Percentiles rank a stretch among this genome's conserved stretches.
Conservation (phyloP, 2,797 vertebrate genomes). For the Hephaestus fuliginosus region DNA sequence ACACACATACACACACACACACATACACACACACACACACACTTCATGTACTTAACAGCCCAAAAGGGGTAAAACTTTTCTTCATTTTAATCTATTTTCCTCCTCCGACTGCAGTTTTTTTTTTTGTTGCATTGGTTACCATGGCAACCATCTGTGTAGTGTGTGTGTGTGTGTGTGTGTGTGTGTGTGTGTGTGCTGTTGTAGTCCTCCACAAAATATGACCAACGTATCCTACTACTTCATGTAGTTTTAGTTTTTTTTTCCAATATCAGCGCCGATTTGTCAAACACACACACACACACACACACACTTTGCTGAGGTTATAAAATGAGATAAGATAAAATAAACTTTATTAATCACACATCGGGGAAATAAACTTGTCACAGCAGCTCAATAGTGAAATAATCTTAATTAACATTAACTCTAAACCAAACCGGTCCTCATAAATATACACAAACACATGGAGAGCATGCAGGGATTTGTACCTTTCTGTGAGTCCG, state of each 20-base stretch:
- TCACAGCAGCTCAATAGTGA: too few species aligned
- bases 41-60: neutral
- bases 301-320: neutral
- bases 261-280: conserved; percentile 23
- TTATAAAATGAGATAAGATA: too few species aligned
- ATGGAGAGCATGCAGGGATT: neutral
- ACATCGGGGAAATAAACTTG: too few species aligned
- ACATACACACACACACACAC: conserved; percentile 15
- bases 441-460: too few species aligned
- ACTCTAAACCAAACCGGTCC: too few species aligned
- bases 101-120: conserved; percentile 20
- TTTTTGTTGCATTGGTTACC: conserved; percentile 10
- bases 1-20: conserved; percentile 14
- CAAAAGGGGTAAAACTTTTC: conserved; percentile 14
- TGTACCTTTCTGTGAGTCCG: neutral
- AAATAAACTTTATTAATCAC: too few species aligned
- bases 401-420: too few species aligned
- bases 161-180: too few species aligned
- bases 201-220: conserved; percentile 21
- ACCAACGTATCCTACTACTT: neutral
- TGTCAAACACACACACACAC: conserved; percentile 13
- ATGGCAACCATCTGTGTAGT: conserved; percentile 17
- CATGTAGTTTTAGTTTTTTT: conserved; percentile 15
- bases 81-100: neutral
- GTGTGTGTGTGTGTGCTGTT: conserved; percentile 1